A percentile compares a stretch with the other conserved stretches of the same genome.
Evolutionary conservation across 2,113 vertebrate species (phyloP).

Genomic region (Prunella fulvescens): DNA sequence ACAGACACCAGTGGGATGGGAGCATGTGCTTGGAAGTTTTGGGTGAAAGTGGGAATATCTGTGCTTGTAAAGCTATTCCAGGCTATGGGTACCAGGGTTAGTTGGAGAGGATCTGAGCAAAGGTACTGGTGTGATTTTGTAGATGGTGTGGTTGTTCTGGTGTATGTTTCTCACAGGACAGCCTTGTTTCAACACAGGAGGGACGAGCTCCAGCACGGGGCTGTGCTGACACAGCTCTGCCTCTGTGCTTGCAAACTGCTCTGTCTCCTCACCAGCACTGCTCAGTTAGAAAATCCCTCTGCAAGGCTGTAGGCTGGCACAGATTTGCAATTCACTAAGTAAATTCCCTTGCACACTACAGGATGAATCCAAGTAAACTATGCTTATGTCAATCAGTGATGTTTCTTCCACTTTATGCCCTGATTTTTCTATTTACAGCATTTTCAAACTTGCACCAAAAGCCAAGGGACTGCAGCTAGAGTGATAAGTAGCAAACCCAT

Average conservation of each 20-base stretch:
- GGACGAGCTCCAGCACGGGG: fast-evolving
- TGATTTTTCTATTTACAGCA: background rate
- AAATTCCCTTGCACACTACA: background rate
- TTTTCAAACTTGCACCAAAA: background rate
- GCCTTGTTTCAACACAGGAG: background rate
- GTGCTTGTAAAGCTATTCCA: background rate
- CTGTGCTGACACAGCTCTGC: background rate
- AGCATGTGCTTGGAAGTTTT: background rate
- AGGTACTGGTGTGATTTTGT: background rate
- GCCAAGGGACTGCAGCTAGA: background rate
- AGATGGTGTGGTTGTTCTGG: background rate
- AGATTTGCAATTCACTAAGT: background rate
- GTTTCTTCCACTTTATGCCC: background rate
- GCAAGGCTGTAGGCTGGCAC: background rate
- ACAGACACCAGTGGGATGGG: background rate
- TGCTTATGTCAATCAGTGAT: background rate
- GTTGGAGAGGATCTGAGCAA: background rate
- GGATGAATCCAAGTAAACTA: background rate
- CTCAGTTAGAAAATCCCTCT: background rate
- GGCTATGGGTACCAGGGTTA: background rate
- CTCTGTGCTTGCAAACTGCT: background rate
- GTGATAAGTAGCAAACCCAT: background rate
- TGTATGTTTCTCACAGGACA: background rate
- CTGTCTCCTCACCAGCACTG: background rate
- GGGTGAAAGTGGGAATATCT: background rate